phyloP scores from a whole-genome alignment of 2,888 invertebrate genomes.

The Gryllus longicercus region DNA sequence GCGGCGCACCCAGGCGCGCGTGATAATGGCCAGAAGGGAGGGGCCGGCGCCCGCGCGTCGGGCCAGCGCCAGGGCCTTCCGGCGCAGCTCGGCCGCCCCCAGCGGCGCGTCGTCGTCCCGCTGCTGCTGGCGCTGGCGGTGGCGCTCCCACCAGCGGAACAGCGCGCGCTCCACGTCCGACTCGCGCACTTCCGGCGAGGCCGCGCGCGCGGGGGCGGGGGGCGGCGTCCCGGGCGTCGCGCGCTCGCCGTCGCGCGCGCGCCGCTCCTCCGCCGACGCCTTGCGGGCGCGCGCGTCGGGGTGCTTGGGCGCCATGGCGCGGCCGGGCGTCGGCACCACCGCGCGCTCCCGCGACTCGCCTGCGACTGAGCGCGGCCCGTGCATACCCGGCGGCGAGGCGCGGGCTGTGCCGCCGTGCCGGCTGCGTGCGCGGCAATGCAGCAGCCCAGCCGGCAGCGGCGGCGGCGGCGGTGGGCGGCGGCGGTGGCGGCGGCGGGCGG shows the following conservation, averaged over 20 bases:
- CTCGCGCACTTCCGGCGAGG: conserved; percentile 38
- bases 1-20: conserved; percentile 35
- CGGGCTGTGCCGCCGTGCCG: conserved; percentile 33
- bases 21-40: conserved; percentile 30
- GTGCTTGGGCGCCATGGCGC: conserved; percentile 37
- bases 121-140: conserved; percentile 27
- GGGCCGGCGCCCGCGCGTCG: conserved; percentile 31
- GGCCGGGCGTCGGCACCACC: conserved; percentile 32
- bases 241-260: neutral
- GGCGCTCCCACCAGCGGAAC: conserved; percentile 41
- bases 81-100: conserved; percentile 28
- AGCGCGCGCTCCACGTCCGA: conserved; percentile 41
- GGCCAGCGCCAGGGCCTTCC: conserved; percentile 33
- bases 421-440: conserved; percentile 26
- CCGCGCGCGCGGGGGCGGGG: neutral
- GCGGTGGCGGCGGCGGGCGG: neutral
- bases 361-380: conserved; percentile 25
- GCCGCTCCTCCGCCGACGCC: neutral
- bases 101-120: conserved; percentile 23
- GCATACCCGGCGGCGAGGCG: conserved; percentile 22
- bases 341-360: conserved; percentile 23
- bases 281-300: neutral
- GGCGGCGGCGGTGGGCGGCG: neutral
- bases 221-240: conserved; percentile 40
- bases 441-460: neutral